A percentile compares a stretch with the other conserved stretches of the same genome.
Evolutionary conservation across 2,888 invertebrate genomes (phyloP).

Genomic region (Chloroclystis v-ata): DNA sequence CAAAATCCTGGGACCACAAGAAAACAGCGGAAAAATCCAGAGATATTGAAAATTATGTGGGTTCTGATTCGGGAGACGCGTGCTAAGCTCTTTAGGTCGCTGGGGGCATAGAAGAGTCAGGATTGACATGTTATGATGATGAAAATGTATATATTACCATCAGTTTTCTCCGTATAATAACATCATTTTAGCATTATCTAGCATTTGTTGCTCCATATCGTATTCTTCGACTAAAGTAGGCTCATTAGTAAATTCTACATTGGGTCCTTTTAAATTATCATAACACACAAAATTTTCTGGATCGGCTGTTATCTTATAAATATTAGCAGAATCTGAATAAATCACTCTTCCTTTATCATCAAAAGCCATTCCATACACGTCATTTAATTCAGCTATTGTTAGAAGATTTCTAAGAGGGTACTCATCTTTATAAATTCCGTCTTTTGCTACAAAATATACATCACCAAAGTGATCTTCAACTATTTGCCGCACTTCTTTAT

Average conservation of each 20-base stretch:
- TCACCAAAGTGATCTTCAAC: slow-evolving; percentile 59
- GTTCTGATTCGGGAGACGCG: too few relatives aligned
- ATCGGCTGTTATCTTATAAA: slow-evolving; percentile 51
- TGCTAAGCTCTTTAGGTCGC: too few relatives aligned
- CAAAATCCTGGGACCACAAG: too few relatives aligned
- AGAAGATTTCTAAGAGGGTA: slow-evolving; percentile 48
- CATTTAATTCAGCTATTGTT: slow-evolving; percentile 45
- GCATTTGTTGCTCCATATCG: background rate
- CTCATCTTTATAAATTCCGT: slow-evolving; percentile 59
- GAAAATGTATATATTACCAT: too few relatives aligned
- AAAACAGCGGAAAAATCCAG: too few relatives aligned
- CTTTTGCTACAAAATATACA: slow-evolving; percentile 49
- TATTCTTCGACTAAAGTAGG: background rate
- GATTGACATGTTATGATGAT: too few relatives aligned
- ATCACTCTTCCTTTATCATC: slow-evolving; percentile 56
- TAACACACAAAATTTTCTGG: slow-evolving; percentile 37
- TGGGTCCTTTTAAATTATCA: slow-evolving; percentile 27
- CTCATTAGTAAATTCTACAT: background rate
- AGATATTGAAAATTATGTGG: too few relatives aligned
- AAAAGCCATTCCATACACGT: slow-evolving; percentile 56
- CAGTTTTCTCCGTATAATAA: too few relatives aligned
- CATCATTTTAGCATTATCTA: too few relatives aligned
- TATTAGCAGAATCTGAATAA: slow-evolving; percentile 51
- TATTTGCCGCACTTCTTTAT: slow-evolving; percentile 53
- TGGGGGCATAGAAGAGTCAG: too few relatives aligned